A percentile compares a stretch with the other conserved stretches of the same genome.
phyloP scores from a whole-genome alignment of 2,888 invertebrate species.

The Euplagia quadripunctaria region DNA sequence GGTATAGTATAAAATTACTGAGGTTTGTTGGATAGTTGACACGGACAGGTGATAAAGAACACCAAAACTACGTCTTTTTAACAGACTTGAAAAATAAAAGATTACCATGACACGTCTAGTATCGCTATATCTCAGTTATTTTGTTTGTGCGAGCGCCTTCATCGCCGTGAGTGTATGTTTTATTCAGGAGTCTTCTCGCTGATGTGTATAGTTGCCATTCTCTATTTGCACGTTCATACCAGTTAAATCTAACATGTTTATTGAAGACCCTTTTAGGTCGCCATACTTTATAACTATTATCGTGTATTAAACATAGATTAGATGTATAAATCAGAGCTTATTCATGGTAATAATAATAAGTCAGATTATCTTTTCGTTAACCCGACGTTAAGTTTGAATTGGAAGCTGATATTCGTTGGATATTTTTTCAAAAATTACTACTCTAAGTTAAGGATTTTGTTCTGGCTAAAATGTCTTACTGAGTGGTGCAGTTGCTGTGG shows the following conservation, averaged over 20 bases:
- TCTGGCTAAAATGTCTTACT: too few species aligned
- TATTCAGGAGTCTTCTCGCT: slow-evolving; percentile 60
- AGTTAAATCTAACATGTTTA: slow-evolving; percentile 14
- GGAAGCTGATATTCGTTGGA: too few species aligned
- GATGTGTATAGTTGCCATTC: slow-evolving; percentile 30
- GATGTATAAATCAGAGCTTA: background rate
- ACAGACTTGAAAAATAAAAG: background rate
- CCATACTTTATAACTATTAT: background rate
- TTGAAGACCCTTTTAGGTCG: background rate
- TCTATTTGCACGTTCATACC: slow-evolving; percentile 30
- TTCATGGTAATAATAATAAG: background rate
- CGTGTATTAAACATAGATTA: background rate
- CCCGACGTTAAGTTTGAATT: background rate
- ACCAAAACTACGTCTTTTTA: background rate
- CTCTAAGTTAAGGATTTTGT: too few species aligned
- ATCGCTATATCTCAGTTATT: slow-evolving; percentile 43
- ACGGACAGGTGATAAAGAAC: too few species aligned
- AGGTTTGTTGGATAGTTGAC: too few species aligned
- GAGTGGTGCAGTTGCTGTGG: too few species aligned
- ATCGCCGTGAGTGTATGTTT: slow-evolving; percentile 67
- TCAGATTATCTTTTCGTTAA: background rate
- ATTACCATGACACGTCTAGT: slow-evolving; percentile 38
- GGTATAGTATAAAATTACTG: too few species aligned
- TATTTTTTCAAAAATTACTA: too few species aligned
- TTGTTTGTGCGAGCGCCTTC: slow-evolving; percentile 61